phyloP scores from a whole-genome alignment of 2,797 vertebrate species.

The Yasuhikotakia modesta region DNA sequence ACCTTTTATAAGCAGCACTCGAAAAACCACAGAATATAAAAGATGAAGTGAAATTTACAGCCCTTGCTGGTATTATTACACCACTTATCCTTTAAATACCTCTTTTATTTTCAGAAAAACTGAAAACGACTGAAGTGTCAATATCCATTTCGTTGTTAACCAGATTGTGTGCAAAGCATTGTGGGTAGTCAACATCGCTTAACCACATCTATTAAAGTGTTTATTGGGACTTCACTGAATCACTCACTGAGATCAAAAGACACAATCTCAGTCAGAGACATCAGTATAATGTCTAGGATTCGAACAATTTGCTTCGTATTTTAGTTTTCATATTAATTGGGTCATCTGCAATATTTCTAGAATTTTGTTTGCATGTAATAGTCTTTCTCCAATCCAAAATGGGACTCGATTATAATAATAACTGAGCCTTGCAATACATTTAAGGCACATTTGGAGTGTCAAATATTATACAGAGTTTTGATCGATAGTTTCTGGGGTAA shows the following conservation, averaged over 20 bases:
- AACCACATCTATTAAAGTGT: constrained; percentile 17
- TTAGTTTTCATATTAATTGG: constrained; percentile 15
- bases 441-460: constrained; percentile 9
- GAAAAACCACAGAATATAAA: not conserved
- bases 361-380: constrained; percentile 2
- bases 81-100: constrained; percentile 2
- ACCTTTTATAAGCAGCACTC: not conserved
- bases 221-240: constrained; percentile 27
- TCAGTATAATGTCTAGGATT: constrained; percentile 4
- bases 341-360: not conserved
- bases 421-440: constrained; percentile 14
- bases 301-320: constrained; percentile 1
- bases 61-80: not conserved
- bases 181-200: not conserved
- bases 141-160: constrained; percentile 19
- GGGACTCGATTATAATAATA: constrained; percentile 12
- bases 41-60: not conserved
- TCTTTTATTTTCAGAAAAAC: constrained; percentile 13
- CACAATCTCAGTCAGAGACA: not conserved
- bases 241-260: constrained; percentile 15
- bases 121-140: constrained; percentile 1
- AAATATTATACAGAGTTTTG: constrained; percentile 15
- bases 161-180: constrained; percentile 3
- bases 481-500: constrained; percentile 19
- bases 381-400: constrained; percentile 18